phyloP scores from a whole-genome alignment of 2,797 vertebrate species.

The Prunella strophiata region DNA sequence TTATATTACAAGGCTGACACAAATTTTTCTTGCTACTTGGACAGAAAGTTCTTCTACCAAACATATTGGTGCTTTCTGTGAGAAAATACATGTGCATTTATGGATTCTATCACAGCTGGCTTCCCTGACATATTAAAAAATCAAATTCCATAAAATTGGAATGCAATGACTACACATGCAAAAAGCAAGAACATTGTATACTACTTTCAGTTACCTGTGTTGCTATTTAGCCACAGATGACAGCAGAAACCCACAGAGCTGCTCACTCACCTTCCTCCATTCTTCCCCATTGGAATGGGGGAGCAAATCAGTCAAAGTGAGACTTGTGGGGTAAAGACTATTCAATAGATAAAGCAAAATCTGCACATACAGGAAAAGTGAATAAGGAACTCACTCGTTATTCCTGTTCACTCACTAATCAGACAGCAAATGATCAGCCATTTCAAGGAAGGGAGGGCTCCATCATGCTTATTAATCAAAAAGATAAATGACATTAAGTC shows the following conservation, averaged over 20 bases:
- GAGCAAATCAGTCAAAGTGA: not conserved
- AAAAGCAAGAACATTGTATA: not conserved
- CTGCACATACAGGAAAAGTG: not conserved
- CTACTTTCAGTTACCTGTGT: not conserved
- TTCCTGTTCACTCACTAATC: fast-evolving
- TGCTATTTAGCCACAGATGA: not conserved
- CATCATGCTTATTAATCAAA: not conserved
- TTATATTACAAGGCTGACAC: not conserved
- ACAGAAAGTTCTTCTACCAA: not conserved
- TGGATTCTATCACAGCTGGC: not conserved
- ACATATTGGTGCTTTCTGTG: not conserved
- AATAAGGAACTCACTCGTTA: fast-evolving
- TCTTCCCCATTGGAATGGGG: fast-evolving
- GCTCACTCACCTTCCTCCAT: fast-evolving
- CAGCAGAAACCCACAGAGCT: not conserved
- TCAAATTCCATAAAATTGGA: not conserved
- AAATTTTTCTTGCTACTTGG: not conserved
- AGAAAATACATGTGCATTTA: not conserved
- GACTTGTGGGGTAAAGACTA: not conserved
- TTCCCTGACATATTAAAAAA: not conserved
- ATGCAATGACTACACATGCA: not conserved
- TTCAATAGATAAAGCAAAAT: not conserved
- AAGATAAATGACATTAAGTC: not conserved
- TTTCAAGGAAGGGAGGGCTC: not conserved
- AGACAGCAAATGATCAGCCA: not conserved